Base-by-base conservation (phyloP, 1,140 invertebrate genomes). In the Tribolium castaneum region DNA sequence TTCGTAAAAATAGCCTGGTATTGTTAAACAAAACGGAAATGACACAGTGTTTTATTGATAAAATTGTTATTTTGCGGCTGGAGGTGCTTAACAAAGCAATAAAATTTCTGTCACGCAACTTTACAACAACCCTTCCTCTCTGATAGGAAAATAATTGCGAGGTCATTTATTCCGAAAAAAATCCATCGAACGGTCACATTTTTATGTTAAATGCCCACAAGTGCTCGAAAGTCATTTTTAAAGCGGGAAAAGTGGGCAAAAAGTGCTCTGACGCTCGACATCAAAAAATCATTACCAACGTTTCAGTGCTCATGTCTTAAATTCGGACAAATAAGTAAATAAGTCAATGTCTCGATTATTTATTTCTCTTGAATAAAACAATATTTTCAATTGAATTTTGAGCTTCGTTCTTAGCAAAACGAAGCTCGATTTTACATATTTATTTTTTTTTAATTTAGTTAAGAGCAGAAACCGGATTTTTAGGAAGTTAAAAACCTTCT, bases 101-200 rank as follows among this genome's bases (percentile, higher is more conserved):
- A 66, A 66, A 66, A 66, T 14, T 66, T 66, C 30, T 66, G 59
- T 66, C 59, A 66, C 59, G 59, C 59, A 66, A 66, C 34, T 35
- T 66, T 10, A 62, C 30, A 62, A 62, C 59, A 66, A 66, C 59
- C 59, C 59, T 35, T 66, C 34, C 16, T 25, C 10, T 19, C 56
- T 66, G 30, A 66, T 66, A 66, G 59, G 59, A 45, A 66, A 66
- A 66, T 66, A 66, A 66, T 66, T 66, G 34, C 10, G 35, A 66
- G 59, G 25, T 3, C 39, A 9, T 45, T 45, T 45, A n/a, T 45
- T 10, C 7, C 7, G 39, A 45, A 30, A 30, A 30, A 30, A 30
- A 30, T 30, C 25, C 25, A 30, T 30, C 25, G 3, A 30, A 30
- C 25, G 6, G 25, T 30, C 25, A 30, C 25, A 30, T 30, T 30